A percentile compares a stretch with the other conserved stretches of the same genome.
Evolutionary conservation across 2,113 vertebrate species (phyloP).

Genomic region (Amia ocellicauda): DNA sequence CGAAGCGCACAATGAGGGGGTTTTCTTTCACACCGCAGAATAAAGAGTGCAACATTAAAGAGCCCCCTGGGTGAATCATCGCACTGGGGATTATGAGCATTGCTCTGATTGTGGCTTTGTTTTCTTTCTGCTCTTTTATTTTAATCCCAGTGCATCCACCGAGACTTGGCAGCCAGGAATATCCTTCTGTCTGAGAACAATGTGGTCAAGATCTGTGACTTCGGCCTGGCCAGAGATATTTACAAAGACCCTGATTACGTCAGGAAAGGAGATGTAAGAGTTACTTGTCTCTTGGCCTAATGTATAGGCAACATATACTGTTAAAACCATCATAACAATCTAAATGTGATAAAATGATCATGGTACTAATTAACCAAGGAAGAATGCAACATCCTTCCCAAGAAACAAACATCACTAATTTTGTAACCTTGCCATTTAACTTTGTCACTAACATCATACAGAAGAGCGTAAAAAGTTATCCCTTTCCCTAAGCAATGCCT

Average conservation of each 20-base stretch:
- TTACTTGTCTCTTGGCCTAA: not conserved
- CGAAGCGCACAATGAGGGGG: conserved; percentile 12
- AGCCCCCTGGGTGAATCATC: conserved; percentile 23
- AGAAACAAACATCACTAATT: too few relatives aligned
- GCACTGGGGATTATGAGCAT: conserved; percentile 39
- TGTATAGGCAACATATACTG: not conserved
- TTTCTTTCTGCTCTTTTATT: not conserved
- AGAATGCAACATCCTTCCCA: too few relatives aligned
- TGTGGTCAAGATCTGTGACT: conserved; percentile 95
- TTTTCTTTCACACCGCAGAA: conserved; percentile 8
- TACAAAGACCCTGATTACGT: conserved; percentile 94
- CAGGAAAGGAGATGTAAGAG: conserved; percentile 92
- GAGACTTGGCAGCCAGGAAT: conserved; percentile 90
- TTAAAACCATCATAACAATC: too few relatives aligned
- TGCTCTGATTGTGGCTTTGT: not conserved
- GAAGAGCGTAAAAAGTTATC: too few relatives aligned
- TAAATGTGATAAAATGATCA: too few relatives aligned
- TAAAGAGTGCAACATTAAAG: conserved; percentile 28
- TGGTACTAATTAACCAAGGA: too few relatives aligned
- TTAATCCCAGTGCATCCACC: conserved; percentile 85
- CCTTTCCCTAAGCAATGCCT: too few relatives aligned
- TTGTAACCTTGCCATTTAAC: too few relatives aligned
- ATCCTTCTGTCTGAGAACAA: conserved; percentile 92
- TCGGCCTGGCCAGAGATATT: conserved; percentile 89
- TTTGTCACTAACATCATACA: too few relatives aligned